Evolutionary conservation across 1,140 invertebrate species (phyloP).

Genomic region (Penaeus japonicus): DNA sequence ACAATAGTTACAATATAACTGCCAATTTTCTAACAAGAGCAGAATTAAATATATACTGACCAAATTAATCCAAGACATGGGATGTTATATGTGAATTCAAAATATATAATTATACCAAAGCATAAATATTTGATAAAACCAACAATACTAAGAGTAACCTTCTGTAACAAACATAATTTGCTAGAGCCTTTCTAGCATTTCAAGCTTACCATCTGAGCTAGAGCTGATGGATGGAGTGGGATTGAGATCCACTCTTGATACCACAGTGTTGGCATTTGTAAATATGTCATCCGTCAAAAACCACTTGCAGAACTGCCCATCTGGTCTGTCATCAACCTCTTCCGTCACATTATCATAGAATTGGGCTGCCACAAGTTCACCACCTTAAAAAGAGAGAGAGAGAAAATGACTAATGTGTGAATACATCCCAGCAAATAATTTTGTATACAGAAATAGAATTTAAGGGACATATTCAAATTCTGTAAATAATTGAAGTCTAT

Average conservation of each 20-base stretch:
- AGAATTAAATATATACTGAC: no score
- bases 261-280: constrained; percentile 28
- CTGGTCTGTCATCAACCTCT: constrained; percentile 45
- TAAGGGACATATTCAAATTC: no score
- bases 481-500: no score
- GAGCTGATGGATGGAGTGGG: constrained; percentile 48
- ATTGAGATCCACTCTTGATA: constrained; percentile 40
- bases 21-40: no score
- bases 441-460: not conserved
- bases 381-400: not conserved
- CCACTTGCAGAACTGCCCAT: constrained; percentile 51
- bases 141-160: no score
- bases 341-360: constrained; percentile 36
- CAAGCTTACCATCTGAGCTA: constrained; percentile 41
- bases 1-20: no score
- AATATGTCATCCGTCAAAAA: constrained; percentile 51
- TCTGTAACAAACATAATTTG: no score
- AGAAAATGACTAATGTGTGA: not conserved
- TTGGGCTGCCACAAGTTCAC: constrained; percentile 46
- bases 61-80: no score
- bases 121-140: no score
- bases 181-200: no score
- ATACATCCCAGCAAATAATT: not conserved
- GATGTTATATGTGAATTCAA: no score
- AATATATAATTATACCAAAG: no score